A percentile compares a stretch with the other conserved stretches of the same genome.
These are phyloP conservation scores for Ceratina japonica DNA, from an alignment of 1,140 invertebrate genomes.

Conservation along the genomic window DNA sequence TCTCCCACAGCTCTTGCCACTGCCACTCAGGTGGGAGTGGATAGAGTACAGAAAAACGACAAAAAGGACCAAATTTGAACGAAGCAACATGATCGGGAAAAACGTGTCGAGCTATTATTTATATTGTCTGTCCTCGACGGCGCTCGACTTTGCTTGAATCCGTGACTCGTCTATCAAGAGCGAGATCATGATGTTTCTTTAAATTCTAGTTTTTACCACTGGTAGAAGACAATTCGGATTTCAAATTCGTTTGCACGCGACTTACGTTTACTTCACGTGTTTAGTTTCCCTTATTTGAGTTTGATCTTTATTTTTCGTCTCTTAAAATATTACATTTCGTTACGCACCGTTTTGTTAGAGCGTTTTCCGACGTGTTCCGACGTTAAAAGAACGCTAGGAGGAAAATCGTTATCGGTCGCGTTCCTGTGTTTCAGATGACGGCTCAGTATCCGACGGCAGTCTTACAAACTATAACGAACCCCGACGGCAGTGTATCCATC, in stretches of 20 bases:
- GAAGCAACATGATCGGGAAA: constrained; percentile 33
- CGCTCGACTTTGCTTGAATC: background rate
- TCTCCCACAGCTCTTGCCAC: constrained; percentile 82
- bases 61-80: background rate
- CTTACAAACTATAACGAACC: constrained; percentile 96
- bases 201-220: constrained; percentile 29
- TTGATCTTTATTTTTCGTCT: constrained; percentile 53
- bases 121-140: background rate
- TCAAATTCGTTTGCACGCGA: constrained; percentile 44
- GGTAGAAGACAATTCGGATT: constrained; percentile 39
- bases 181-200: constrained; percentile 40
- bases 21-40: constrained; percentile 85
- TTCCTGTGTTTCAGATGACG: constrained; percentile 79
- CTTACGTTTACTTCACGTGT: constrained; percentile 65
- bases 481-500: constrained; percentile 96
- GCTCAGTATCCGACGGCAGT: constrained; percentile 93
- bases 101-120: background rate
- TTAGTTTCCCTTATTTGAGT: constrained; percentile 80
- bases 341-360: background rate
- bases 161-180: background rate
- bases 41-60: constrained; percentile 60
- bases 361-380: constrained; percentile 32
- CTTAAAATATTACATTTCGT: constrained; percentile 1
- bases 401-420: background rate
- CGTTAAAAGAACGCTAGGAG: background rate